Conservation (phyloP, 2,797 vertebrate species). For the Melanotaenia boesemani region DNA sequence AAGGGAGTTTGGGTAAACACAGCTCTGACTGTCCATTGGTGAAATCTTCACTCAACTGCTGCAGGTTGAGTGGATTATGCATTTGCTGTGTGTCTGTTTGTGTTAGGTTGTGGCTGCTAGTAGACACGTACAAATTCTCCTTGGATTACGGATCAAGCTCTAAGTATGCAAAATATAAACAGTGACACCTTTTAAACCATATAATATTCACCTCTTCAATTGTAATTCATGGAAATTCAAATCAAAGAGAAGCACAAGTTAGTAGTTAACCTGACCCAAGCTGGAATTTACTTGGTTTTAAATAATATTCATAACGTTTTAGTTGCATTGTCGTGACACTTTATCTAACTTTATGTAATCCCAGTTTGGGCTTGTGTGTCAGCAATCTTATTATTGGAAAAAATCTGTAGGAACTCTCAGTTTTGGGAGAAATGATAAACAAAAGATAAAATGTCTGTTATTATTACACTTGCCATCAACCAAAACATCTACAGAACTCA, state of each 20-base stretch:
- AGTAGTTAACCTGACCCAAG: not conserved
- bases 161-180: constrained; percentile 27
- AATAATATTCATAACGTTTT: too few relatives aligned
- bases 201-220: not conserved
- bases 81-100: constrained; percentile 64
- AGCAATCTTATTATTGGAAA: too few relatives aligned
- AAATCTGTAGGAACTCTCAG: too few relatives aligned
- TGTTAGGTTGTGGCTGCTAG: constrained; percentile 61
- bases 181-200: not conserved
- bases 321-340: too few relatives aligned
- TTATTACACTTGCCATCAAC: too few relatives aligned
- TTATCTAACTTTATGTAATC: too few relatives aligned
- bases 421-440: too few relatives aligned
- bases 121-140: constrained; percentile 78
- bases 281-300: not conserved
- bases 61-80: constrained; percentile 69
- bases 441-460: too few relatives aligned
- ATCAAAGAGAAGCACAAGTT: not conserved
- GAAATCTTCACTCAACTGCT: constrained; percentile 40
- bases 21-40: constrained; percentile 41
- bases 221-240: not conserved
- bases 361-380: too few relatives aligned
- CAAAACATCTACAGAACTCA: too few relatives aligned
- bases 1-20: constrained; percentile 68
- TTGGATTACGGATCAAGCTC: constrained; percentile 71